Evolutionary conservation across 2,888 invertebrate genomes (phyloP), one percentile per base, ranked within the genome.

Genomic region (Acheta domesticus): DNA sequence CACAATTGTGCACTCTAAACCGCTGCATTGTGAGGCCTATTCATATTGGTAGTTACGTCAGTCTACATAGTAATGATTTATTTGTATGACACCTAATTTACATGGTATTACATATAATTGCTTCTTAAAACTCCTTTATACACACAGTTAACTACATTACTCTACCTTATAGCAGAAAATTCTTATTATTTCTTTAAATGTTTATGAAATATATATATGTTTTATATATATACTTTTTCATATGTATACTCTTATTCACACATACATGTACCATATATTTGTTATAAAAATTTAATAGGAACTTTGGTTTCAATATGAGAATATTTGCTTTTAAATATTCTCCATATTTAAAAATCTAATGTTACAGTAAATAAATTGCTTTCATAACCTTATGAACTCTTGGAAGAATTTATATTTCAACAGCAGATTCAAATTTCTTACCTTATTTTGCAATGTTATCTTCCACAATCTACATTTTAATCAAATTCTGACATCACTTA

Each of bases 251-350:
- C 79, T 74, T 80, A 49, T 74, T 80, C 78, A 80, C 78, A 81
- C 83, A 83, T 83, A 78, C 83, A 84, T 84, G 85, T 85, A 85
- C 79, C 81, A 80, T 74, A 75, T 81, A 81, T 80, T 79, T 79
- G 79, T 87, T 87, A 87, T 87, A 87, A 87, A 86, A 82, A 86
- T 85, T 87, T 88, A 89, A 87, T 90, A 90, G 90, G 89, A 90
- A 90, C 89, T 89, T 89, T 89, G 89, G 89, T 90, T 89, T 89
- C 89, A 88, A 89, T 89, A 88, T 86, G 87, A 86, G 88, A 88
- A 78, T 77, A 79, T 74, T 36, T 36, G 5, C 36, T 36, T 49
- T 16, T 75, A 75, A 75, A 62, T 62, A 62, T 62, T 62, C 62
- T 62, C 62, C n/a, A n/a, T 62, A 62, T 62, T 62, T 62, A 62